Evolutionary conservation across 2,113 vertebrate genomes (phyloP).

Genomic region (Sprattus sprattus): DNA sequence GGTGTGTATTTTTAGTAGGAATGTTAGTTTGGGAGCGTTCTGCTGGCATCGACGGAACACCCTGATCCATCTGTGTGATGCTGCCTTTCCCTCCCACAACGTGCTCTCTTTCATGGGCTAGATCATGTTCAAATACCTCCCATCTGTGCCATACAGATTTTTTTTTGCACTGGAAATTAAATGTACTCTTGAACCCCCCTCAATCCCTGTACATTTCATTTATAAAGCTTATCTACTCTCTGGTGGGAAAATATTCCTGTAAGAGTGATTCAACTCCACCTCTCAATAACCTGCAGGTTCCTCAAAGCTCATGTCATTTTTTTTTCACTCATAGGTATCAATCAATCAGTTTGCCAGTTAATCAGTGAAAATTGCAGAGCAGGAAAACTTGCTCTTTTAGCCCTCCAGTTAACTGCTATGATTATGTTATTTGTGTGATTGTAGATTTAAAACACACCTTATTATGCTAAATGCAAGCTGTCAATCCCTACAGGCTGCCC

Average conservation of each 20-base stretch:
- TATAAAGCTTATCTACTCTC: neutral
- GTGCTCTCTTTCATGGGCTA: slow-evolving; percentile 23
- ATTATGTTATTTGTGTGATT: neutral
- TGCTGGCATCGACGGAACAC: slow-evolving; percentile 16
- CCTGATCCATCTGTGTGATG: slow-evolving; percentile 38
- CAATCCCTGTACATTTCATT: neutral
- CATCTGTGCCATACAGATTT: slow-evolving; percentile 35
- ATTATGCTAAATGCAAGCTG: neutral
- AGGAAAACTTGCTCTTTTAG: neutral
- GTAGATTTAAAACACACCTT: neutral
- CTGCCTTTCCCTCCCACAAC: slow-evolving; percentile 25
- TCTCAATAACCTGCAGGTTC: neutral
- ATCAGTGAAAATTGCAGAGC: neutral
- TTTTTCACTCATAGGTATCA: neutral
- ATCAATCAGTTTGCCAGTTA: neutral
- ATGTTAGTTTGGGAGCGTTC: slow-evolving; percentile 41
- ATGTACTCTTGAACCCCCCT: neutral
- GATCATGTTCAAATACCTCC: slow-evolving; percentile 25
- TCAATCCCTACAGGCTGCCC: neutral
- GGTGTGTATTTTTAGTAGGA: slow-evolving; percentile 45
- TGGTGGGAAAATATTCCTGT: slow-evolving; percentile 20
- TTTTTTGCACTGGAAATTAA: slow-evolving; percentile 37
- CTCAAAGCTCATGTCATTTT: neutral
- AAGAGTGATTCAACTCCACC: slow-evolving; percentile 13
- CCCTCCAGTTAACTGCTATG: neutral